A percentile compares a stretch with the other conserved stretches of the same genome.
phyloP scores from a whole-genome alignment of 2,888 invertebrate genomes.

The Apamea sordens region DNA sequence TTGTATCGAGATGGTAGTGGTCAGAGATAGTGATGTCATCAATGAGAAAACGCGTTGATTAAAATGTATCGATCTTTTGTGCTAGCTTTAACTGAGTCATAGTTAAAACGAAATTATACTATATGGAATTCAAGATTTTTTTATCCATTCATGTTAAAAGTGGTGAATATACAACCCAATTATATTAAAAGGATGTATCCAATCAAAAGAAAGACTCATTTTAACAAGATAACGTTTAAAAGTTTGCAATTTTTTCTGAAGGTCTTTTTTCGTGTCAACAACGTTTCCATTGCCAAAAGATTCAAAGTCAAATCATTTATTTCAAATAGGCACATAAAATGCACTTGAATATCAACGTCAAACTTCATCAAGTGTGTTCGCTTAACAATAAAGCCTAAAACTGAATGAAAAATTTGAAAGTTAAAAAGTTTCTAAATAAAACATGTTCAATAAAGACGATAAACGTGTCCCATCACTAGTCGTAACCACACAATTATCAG shows the following conservation, averaged over 20 bases:
- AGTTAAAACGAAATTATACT: background rate
- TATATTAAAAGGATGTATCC: background rate
- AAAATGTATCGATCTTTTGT: constrained; percentile 33
- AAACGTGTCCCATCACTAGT: constrained; percentile 57
- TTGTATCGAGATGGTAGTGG: constrained; percentile 66
- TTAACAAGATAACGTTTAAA: background rate
- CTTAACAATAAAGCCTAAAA: background rate
- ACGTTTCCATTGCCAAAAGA: background rate
- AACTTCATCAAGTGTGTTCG: background rate
- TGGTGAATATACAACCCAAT: background rate
- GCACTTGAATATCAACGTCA: background rate
- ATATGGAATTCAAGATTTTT: no score
- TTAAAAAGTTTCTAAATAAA: background rate
- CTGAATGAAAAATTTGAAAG: background rate
- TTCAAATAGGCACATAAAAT: background rate
- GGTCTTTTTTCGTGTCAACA: background rate
- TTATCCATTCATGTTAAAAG: no score
- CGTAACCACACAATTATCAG: constrained; percentile 83
- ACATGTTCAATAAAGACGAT: background rate
- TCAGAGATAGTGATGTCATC: constrained; percentile 66
- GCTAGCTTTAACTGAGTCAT: background rate
- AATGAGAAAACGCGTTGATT: background rate
- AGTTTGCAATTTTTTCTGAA: background rate
- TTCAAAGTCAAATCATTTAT: background rate
- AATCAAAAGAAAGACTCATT: background rate